These are phyloP conservation scores for Cyclura pinguis DNA, from an alignment of 2,797 vertebrate genomes.

Conservation along the genomic window DNA sequence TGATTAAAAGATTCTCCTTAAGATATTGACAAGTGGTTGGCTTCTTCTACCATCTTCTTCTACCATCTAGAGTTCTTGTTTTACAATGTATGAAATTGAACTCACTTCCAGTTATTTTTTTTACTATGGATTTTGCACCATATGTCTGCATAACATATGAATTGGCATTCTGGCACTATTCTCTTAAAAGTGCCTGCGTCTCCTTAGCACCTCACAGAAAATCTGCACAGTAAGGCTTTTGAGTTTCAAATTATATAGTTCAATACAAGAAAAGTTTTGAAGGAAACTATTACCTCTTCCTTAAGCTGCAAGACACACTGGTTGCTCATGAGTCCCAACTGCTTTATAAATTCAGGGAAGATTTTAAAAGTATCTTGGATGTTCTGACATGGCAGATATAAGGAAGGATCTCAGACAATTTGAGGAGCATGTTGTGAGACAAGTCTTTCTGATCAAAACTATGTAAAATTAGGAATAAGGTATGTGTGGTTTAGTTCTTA, in stretches of 20 bases:
- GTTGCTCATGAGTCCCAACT: background rate
- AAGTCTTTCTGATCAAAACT: background rate
- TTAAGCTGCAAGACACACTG: background rate
- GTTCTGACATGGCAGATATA: background rate
- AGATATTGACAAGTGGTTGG: background rate
- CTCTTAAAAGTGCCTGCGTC: background rate
- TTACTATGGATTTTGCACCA: background rate
- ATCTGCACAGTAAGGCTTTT: background rate
- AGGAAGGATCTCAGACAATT: background rate
- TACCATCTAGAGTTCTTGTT: background rate
- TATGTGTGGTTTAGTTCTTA: background rate
- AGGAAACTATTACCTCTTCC: background rate
- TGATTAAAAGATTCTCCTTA: background rate
- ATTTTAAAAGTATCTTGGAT: background rate
- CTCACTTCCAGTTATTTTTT: background rate
- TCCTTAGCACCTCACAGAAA: background rate
- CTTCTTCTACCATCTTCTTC: no score
- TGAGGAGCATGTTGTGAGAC: background rate
- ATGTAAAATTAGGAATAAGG: background rate
- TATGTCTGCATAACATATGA: no score
- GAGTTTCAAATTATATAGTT: background rate
- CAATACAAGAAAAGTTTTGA: background rate
- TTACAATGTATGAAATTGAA: background rate
- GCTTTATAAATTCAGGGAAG: background rate
- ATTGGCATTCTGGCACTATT: no score